These are phyloP conservation scores for Acanthosepion esculentum DNA, from an alignment of 2,888 invertebrate species.

Conservation along the genomic window DNA sequence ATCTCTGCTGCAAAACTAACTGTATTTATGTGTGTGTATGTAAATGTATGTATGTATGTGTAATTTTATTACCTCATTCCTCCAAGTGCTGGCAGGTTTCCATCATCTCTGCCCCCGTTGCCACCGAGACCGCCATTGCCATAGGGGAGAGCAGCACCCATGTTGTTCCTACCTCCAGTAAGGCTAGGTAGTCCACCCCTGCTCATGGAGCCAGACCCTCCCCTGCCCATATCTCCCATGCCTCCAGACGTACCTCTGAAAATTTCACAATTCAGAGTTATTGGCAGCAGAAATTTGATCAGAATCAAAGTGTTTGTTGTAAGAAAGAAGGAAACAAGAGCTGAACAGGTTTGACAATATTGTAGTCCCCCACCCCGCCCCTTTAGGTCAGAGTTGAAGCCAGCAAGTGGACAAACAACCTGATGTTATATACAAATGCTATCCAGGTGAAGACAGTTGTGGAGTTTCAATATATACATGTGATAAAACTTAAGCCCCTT, in stretches of 20 bases:
- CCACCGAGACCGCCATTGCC: conserved; percentile 55
- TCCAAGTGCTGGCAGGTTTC: conserved; percentile 41
- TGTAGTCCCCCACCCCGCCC: background rate
- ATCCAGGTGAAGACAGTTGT: background rate
- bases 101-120: conserved; percentile 45
- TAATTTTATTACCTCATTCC: conserved; percentile 40
- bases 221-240: conserved; percentile 45
- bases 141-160: background rate
- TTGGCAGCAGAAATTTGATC: background rate
- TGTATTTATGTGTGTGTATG: too few species aligned
- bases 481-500: background rate
- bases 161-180: conserved; percentile 47
- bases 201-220: conserved; percentile 47
- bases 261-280: conserved; percentile 44
- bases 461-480: background rate
- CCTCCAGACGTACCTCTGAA: conserved; percentile 46
- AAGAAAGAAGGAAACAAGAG: background rate
- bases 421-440: background rate
- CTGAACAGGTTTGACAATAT: background rate
- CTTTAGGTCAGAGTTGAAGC: background rate
- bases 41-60: background rate
- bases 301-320: background rate
- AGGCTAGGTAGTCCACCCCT: conserved; percentile 47
- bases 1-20: background rate
- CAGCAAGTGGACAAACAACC: background rate